A percentile compares a stretch with the other conserved stretches of the same genome.
These are phyloP conservation scores for Nyctibius bracteatus DNA, from an alignment of 2,113 vertebrate species.

Conservation along the genomic window DNA sequence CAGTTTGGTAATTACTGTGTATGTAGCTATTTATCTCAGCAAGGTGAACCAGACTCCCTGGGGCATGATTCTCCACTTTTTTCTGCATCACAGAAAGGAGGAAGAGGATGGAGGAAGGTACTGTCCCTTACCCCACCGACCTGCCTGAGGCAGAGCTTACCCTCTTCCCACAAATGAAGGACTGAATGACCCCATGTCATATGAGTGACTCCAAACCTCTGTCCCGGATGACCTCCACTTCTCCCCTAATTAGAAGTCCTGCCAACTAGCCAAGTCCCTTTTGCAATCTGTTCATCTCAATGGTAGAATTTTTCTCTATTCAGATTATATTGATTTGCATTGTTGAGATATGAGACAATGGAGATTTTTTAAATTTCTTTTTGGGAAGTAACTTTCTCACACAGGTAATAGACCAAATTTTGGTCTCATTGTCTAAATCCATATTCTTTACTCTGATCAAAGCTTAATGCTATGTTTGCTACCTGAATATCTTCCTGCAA, in stretches of 20 bases:
- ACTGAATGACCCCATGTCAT: not conserved
- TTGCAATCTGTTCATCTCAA: not conserved
- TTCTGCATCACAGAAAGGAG: not conserved
- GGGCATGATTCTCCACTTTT: not conserved
- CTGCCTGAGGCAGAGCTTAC: not conserved
- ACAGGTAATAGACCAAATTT: not conserved
- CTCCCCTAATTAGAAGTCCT: not conserved
- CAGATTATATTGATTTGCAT: not conserved
- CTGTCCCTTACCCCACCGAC: rapidly evolving
- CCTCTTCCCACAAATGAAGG: not conserved
- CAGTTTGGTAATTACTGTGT: not conserved
- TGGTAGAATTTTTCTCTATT: not conserved
- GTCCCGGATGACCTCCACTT: not conserved
- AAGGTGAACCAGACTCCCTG: not conserved
- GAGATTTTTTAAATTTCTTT: not conserved
- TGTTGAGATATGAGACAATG: not conserved
- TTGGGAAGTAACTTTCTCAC: not conserved
- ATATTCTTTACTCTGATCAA: not conserved
- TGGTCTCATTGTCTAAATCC: not conserved
- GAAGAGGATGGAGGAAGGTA: not conserved
- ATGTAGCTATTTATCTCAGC: not conserved
- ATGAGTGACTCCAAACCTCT: not conserved
- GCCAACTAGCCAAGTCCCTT: not conserved
- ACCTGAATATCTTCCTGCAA: not conserved
- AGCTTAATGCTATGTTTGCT: not conserved